Base-by-base conservation (phyloP, 2,888 invertebrate species). In the Escarpia spicata region DNA sequence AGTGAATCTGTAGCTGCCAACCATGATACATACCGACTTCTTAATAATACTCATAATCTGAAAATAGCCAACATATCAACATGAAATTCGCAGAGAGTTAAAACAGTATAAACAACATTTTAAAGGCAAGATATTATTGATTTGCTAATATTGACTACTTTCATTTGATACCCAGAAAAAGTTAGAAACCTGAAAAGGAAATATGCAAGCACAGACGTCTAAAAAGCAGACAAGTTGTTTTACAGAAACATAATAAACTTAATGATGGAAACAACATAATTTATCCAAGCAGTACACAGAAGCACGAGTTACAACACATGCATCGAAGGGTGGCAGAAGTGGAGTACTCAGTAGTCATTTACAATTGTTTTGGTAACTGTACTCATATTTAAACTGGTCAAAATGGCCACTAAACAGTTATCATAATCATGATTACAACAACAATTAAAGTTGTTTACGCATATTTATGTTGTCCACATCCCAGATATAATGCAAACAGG, bases 31-130 rank as follows among this genome's bases (percentile, higher is more conserved):
- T 43, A 91, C 91, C 91, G 91, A 91, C 58, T 91, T 91, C 91
- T 91, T 91, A 37, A 91, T 91, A 52, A 91, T 52, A 52, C 58
- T 91, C 91, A 91, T 91, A 37, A 91, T 91, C 91, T 91, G 91
- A 19, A 91, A 44, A 91, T 91, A 31, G 75, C 75, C 75, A 75
- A 26, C 75, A 75, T 75, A 75, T 15, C 75, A 75, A 75, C 19
- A 6, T 75, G 26, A 75, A 75, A 75, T 6, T 75, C n/a, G 26
- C 26, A 75, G 75, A 75, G 75, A 75, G 52, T 52, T 75, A 75
- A 75, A 75, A 26, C 6, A 75, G 75, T 26, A 75, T 15, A 75
- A 9, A 3, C 52, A 15, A 75, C 19, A 26, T 26, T 26, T 75
- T 26, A 75, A 4, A 26, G 19, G 19, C 75, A 75, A 75, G 19